A percentile compares a stretch with the other conserved stretches of the same genome.
phyloP scores from a whole-genome alignment of 2,113 vertebrate species.

The Notarius quadriscutis region DNA sequence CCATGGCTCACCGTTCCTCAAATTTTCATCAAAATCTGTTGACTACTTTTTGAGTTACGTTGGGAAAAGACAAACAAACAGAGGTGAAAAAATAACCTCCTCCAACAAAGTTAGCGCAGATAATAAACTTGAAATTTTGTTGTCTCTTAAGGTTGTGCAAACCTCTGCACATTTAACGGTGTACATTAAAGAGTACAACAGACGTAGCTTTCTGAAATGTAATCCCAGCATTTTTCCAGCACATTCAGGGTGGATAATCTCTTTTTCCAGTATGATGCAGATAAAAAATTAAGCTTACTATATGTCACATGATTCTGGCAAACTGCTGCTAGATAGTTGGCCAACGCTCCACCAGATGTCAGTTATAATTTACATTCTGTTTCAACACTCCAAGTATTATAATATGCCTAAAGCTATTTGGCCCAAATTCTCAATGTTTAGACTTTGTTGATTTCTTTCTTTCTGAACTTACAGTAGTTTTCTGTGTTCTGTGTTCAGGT shows the following conservation, averaged over 20 bases:
- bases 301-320: not conserved
- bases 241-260: not conserved
- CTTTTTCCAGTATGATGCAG: not conserved
- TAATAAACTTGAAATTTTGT: not conserved
- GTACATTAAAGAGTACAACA: not conserved
- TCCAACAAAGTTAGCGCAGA: too few species aligned
- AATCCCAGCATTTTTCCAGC: not conserved
- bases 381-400: not conserved
- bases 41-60: too few species aligned
- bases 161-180: not conserved
- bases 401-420: slow-evolving; percentile 1
- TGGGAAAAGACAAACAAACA: too few species aligned
- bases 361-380: slow-evolving; percentile 9
- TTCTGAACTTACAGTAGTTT: not conserved
- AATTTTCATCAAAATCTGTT: too few species aligned
- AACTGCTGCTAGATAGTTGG: not conserved
- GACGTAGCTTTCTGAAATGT: not conserved
- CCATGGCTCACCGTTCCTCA: too few species aligned
- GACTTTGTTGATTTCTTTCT: not conserved
- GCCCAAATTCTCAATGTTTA: not conserved
- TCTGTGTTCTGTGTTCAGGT: not conserved
- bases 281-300: not conserved
- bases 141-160: not conserved
- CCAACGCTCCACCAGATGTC: not conserved
- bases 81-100: too few species aligned